Conservation (phyloP, 2,113 vertebrate genomes). For the Nyctibius bracteatus region DNA sequence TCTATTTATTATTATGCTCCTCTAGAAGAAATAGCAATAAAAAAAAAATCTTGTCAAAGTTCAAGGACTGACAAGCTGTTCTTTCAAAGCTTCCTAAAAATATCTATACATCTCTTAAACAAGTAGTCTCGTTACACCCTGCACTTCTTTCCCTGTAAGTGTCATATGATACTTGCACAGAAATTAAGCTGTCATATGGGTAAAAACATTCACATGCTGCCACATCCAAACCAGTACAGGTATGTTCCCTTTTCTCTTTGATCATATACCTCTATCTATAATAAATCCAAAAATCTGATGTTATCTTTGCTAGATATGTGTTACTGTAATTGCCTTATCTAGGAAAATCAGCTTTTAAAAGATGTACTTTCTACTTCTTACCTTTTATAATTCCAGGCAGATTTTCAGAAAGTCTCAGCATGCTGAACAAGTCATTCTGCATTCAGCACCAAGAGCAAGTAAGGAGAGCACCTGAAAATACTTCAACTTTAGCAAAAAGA, state of each 20-base stretch:
- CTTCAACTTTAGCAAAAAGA: neutral
- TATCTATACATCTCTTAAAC: neutral
- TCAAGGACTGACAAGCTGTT: neutral
- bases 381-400: neutral
- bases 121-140: neutral
- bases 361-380: neutral
- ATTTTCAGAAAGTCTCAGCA: neutral
- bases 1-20: neutral
- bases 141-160: neutral
- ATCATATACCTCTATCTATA: neutral
- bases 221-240: neutral
- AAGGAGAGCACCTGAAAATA: neutral
- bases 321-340: neutral
- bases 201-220: neutral
- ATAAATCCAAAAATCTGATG: neutral
- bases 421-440: neutral
- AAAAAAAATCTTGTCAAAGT: neutral
- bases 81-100: neutral
- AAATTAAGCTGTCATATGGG: neutral
- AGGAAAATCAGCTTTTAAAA: neutral
- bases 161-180: neutral
- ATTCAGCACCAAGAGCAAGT: neutral
- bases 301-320: fast-evolving
- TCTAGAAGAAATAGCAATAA: neutral
- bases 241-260: neutral